These are phyloP conservation scores for Amorpha juglandis DNA, from an alignment of 2,888 invertebrate species.

Conservation along the genomic window DNA sequence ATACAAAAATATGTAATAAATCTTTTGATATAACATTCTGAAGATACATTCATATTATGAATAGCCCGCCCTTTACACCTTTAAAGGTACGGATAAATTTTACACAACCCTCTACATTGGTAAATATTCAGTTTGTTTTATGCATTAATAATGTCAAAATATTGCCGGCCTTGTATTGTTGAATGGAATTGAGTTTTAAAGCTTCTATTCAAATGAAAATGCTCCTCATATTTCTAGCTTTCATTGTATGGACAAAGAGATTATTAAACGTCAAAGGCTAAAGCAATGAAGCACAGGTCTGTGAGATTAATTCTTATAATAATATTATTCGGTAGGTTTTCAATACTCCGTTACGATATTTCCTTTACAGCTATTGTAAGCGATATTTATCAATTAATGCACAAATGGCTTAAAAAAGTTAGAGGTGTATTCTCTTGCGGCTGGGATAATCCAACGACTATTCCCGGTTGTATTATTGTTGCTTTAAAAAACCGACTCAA, in stretches of 20 bases:
- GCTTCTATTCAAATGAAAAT: conserved; percentile 40
- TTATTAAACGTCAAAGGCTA: conserved; percentile 23
- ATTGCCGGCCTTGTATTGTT: conserved; percentile 1
- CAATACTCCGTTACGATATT: too few species aligned
- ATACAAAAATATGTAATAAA: too few species aligned
- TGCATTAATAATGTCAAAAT: conserved; percentile 22
- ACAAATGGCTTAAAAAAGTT: too few species aligned
- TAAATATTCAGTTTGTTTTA: conserved; percentile 8
- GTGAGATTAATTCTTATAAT: background rate
- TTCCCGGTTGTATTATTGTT: too few species aligned
- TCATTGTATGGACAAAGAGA: conserved; percentile 34
- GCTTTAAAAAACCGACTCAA: too few species aligned
- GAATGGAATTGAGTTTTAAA: conserved; percentile 22
- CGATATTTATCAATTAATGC: too few species aligned
- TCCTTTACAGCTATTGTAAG: too few species aligned
- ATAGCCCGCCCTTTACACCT: background rate
- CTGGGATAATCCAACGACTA: too few species aligned
- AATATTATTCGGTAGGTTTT: background rate
- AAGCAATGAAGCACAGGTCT: conserved; percentile 4
- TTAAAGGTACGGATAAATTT: background rate
- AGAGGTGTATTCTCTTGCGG: too few species aligned
- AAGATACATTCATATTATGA: background rate
- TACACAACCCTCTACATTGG: background rate
- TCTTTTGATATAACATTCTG: too few species aligned
- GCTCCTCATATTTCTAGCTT: conserved; percentile 35